These are phyloP conservation scores for Euplagia quadripunctaria DNA, from an alignment of 2,888 invertebrate genomes.

Conservation along the genomic window DNA sequence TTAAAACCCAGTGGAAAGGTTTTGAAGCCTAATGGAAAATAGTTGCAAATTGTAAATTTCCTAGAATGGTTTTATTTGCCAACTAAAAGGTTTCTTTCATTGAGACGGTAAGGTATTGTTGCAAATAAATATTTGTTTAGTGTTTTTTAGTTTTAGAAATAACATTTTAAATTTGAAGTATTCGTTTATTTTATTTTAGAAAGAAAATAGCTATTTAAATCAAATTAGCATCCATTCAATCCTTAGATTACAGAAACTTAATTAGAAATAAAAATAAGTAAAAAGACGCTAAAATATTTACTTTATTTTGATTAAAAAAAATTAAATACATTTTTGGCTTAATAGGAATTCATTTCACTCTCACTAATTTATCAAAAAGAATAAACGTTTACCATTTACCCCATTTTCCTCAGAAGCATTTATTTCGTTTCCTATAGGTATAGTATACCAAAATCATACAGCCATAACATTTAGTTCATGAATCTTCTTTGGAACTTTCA, in stretches of 20 bases:
- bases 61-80: not conserved
- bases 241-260: too few species aligned
- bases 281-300: too few species aligned
- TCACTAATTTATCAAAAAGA: conserved; percentile 2
- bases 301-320: too few species aligned
- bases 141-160: not conserved
- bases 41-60: not conserved
- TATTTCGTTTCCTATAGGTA: conserved; percentile 9
- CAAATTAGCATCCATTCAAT: too few species aligned
- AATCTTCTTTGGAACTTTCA: too few species aligned
- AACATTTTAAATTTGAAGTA: not conserved
- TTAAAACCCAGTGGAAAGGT: not conserved
- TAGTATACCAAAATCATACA: conserved; percentile 7
- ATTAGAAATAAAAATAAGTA: too few species aligned
- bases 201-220: not conserved
- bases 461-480: not conserved
- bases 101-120: not conserved
- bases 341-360: not conserved
- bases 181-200: not conserved
- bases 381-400: conserved; percentile 10
- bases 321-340: not conserved
- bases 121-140: not conserved
- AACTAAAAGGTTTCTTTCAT: not conserved
- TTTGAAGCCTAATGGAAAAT: not conserved
- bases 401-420: conserved; percentile 17